Base-by-base conservation (phyloP, 2,888 invertebrate genomes). In the Scelioninae gen. 2 region DNA sequence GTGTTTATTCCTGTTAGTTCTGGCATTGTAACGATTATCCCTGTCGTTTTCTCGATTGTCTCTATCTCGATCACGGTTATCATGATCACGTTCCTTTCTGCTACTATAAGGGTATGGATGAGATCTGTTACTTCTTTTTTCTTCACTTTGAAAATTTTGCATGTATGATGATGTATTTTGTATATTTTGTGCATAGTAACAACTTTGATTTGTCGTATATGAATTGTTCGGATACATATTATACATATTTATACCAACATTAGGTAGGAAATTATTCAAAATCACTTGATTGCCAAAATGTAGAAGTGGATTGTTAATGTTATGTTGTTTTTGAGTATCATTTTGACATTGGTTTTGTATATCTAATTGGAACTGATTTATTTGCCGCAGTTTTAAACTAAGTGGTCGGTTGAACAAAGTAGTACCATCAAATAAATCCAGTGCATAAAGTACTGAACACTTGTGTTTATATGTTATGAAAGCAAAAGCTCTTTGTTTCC, bases 401-500 rank as follows among this genome's bases (percentile, higher is more conserved):
- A 93, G 77, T 28, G 87, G 86, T 75, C 90, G 89, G 70, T 92
- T 91, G 82, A 88, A 95, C 10, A 96, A 82, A 1, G 87, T 83
- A 0, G 93, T 91, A 0, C 94, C 94, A 37, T 92, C 89, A 77
- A 94, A 91, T 33, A 96, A 86, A 28, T 90, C 87, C n/a, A 93
- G 82, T 0, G 93, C 93, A 82, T 94, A 96, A 0, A 90, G 90
- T 0, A 95, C 92, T 0, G 95, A 94, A 57, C 90, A 89, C 77
- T 89, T 87, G 82, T 96, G 94, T 79, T 91, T 90, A 81, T 91
- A 95, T 0, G 92, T 92, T 25, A 96, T 87, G 81, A 96, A 96
- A 1, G 91, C 95, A 85, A 91, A 96, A 74, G 87, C 88, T 77
- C 91, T 91, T 76, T 89, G 90, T 7, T 91, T 89, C n/a, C 92